Evolutionary conservation across 2,113 vertebrate genomes (phyloP).

Genomic region (Amia ocellicauda): DNA sequence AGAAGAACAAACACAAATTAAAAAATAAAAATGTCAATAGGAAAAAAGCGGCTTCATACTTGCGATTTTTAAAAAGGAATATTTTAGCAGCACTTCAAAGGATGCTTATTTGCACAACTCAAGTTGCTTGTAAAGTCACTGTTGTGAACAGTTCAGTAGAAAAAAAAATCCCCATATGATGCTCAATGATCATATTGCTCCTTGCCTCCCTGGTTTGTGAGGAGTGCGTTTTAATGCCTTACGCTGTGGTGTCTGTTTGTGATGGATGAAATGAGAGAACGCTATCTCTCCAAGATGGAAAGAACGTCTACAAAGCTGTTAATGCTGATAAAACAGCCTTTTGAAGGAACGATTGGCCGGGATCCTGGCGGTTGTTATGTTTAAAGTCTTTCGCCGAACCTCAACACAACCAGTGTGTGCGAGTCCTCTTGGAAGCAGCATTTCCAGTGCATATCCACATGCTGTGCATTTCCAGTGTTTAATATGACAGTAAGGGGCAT

Average conservation of each 20-base stretch:
- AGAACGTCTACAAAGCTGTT: no score
- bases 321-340: background rate
- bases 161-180: no score
- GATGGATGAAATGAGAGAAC: no score
- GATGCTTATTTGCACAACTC: slow-evolving; percentile 52
- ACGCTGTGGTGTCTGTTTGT: no score
- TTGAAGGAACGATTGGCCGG: slow-evolving; percentile 11
- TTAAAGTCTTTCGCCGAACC: background rate
- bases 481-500: slow-evolving; percentile 17
- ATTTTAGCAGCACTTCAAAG: slow-evolving; percentile 50
- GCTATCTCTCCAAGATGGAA: no score
- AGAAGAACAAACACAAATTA: slow-evolving; percentile 1
- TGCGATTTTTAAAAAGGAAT: slow-evolving; percentile 29
- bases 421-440: slow-evolving; percentile 20
- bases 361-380: slow-evolving; percentile 12
- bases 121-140: slow-evolving; percentile 42
- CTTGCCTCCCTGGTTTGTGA: no score
- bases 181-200: no score
- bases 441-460: slow-evolving; percentile 11
- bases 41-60: slow-evolving; percentile 43
- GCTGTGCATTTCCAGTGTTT: slow-evolving; percentile 18
- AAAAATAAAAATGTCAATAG: no score
- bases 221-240: no score
- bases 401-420: slow-evolving; percentile 11
- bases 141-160: background rate